Evolutionary conservation across 2,113 vertebrate species (phyloP), one percentile per base, ranked within the genome.

Genomic region (Pimephales promelas): DNA sequence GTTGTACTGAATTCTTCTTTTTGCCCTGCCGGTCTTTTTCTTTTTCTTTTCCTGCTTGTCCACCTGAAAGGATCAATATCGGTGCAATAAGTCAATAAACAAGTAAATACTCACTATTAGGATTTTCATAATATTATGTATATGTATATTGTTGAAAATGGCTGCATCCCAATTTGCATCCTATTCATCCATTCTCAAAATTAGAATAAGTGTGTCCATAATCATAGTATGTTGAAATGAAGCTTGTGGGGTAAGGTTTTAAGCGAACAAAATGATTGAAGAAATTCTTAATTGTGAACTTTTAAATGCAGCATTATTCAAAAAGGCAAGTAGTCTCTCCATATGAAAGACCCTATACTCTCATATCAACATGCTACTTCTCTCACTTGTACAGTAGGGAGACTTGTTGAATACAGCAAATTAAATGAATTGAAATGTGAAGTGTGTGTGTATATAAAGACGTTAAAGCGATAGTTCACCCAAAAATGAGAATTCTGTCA

Each of bases 1-100:
- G 90, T 94, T 95, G 92, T 95, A 95, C 91, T 95, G 94, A 86
- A 95, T 94, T 75, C 94, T 94, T 70, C 94, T 93, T 92, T 95
- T 95, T 52, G 93, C 92, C 3, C 92, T 88, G 0, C 94, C 94
- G 0, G 94, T 94, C 90, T 92, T 94, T 91, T 95, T 95, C 87
- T 95, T 95, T 87, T 93, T 94, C 74, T 95, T 95, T 82, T 95
- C 93, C 47, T 94, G 93, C 66, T 94, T 94, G 84, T 93, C 93
- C 64, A 94, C 93, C 92, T 94, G 28, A 31, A 70, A 72, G 47
- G 10, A 64, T 49, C 16, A 40, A 43, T 22, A 72, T 10, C 26
- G 24, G 61, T 16, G 43, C 20, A 36, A 1, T 3, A 54, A 36
- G 3, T 36, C 16, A 80, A 49, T 47, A 31, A 54, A 20, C 10